Evolutionary conservation across 2,113 vertebrate genomes (phyloP), one percentile per base, ranked within the genome.

Genomic region (Cnemophilus loriae): DNA sequence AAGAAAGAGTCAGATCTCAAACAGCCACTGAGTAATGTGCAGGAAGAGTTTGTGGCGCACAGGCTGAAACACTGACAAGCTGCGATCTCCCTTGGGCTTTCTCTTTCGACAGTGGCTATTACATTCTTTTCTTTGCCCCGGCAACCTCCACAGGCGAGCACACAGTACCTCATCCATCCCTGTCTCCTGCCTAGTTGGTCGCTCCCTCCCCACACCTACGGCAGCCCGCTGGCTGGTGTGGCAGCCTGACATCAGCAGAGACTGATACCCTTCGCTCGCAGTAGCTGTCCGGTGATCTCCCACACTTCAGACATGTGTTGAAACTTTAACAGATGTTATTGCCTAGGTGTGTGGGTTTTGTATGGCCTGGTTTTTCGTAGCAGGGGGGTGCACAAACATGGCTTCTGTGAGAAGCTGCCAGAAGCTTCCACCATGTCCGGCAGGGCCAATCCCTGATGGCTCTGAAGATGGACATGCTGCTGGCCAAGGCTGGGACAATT

Each of bases 131-230:
- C 30, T 73, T 77, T 19, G 32, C 22, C 16, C 68, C 1, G 16
- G 35, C 71, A 35, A 1, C 12, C 37, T 71, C 65, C 44, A 8
- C 33, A 22, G 23, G 22, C 12, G 9, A 42, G 35, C 55, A 22
- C 4, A 1, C 4, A 3, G 28, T 2, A 7, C 52, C 10, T 65
- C 44, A 30, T 41, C 37, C 24, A 12, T 30, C 69, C 35, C 39
- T 41, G 18, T 16, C 24, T 63, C 47, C 50, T 56, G 55, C 50
- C 50, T 1, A 4, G 4, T 0, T 16, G 33, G 42, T 57, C 1
- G 0, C 23, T 49, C n/a, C 8, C 37, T 65, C 39, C 63, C 14
- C 49, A 33, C 19, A 15, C 13, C 33, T 3, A 30, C 1, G 14
- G 52, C 35, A 46, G 55, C 44, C 17, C 10, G 6, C 5, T 11